Evolutionary conservation across 2,113 vertebrate genomes (phyloP).

Genomic region (Scomber scombrus): DNA sequence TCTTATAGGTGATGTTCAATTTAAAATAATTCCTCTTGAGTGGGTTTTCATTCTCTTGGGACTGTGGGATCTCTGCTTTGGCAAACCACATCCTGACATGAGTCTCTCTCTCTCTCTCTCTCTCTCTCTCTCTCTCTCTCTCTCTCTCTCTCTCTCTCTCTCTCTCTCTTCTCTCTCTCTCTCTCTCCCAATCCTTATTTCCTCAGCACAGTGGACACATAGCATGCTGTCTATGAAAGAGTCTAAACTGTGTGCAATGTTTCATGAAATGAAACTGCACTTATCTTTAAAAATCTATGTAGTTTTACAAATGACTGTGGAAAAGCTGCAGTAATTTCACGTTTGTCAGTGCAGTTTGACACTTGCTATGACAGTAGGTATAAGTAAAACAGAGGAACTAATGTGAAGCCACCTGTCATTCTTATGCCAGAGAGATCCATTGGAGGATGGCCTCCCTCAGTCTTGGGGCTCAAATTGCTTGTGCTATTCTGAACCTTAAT

Average conservation of each 20-base stretch:
- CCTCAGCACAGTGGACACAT: conserved; percentile 22
- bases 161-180: too few relatives aligned
- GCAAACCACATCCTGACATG: conserved; percentile 51
- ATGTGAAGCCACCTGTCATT: conserved; percentile 13
- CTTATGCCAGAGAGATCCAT: neutral
- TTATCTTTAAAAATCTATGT: neutral
- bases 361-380: conserved; percentile 4
- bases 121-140: neutral
- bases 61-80: conserved; percentile 55
- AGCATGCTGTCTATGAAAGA: conserved; percentile 11
- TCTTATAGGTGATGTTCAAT: conserved; percentile 70
- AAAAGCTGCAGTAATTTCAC: conserved; percentile 9
- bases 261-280: conserved; percentile 1
- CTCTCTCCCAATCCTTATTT: conserved; percentile 22
- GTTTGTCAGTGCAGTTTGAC: neutral
- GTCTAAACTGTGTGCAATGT: conserved; percentile 12
- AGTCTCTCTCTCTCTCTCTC: conserved; percentile 16
- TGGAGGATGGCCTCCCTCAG: neutral
- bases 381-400: conserved; percentile 22
- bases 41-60: conserved; percentile 71
- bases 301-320: neutral
- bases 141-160: conserved; percentile 1
- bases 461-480: conserved; percentile 34
- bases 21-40: conserved; percentile 77
- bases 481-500: conserved; percentile 11